Percentiles rank a stretch among this genome's conserved stretches.
Evolutionary conservation across 2,888 invertebrate species (phyloP).

Genomic region (Scaptomyza reducta): DNA sequence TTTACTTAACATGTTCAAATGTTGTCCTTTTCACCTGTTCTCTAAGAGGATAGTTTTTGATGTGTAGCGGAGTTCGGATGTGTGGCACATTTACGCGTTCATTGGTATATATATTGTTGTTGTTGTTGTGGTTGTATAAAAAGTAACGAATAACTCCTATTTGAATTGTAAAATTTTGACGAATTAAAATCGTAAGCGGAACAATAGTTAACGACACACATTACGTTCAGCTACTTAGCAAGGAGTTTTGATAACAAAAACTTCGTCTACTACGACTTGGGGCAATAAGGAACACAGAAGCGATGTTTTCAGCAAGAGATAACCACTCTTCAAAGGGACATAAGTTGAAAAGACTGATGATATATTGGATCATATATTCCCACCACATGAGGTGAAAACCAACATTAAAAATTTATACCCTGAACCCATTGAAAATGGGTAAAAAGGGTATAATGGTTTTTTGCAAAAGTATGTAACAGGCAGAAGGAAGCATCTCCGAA

Average conservation of each 20-base stretch:
- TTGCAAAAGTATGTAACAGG: too few species aligned
- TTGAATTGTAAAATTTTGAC: slow-evolving; percentile 39
- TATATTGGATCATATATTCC: too few species aligned
- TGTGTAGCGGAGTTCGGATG: not conserved
- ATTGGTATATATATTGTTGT: slow-evolving; percentile 17
- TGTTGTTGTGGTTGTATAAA: slow-evolving; percentile 30
- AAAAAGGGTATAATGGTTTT: too few species aligned
- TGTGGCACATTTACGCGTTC: slow-evolving; percentile 22
- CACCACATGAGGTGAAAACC: not conserved
- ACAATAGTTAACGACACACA: slow-evolving; percentile 10
- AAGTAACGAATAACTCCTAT: slow-evolving; percentile 27
- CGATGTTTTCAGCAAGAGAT: too few species aligned
- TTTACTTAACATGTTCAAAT: slow-evolving; percentile 55
- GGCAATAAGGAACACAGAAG: too few species aligned
- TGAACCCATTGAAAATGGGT: too few species aligned
- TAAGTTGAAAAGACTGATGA: not conserved
- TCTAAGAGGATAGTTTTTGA: not conserved
- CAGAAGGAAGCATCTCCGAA: too few species aligned
- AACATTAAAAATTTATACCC: too few species aligned
- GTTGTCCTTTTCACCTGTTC: not conserved
- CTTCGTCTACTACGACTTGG: slow-evolving; percentile 2
- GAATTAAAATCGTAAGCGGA: slow-evolving; percentile 19
- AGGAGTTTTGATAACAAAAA: not conserved
- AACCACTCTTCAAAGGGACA: not conserved
- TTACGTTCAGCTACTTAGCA: not conserved